A percentile compares a stretch with the other conserved stretches of the same genome.
Conservation (phyloP, 2,888 invertebrate genomes). For the Drosophila crucigera region DNA sequence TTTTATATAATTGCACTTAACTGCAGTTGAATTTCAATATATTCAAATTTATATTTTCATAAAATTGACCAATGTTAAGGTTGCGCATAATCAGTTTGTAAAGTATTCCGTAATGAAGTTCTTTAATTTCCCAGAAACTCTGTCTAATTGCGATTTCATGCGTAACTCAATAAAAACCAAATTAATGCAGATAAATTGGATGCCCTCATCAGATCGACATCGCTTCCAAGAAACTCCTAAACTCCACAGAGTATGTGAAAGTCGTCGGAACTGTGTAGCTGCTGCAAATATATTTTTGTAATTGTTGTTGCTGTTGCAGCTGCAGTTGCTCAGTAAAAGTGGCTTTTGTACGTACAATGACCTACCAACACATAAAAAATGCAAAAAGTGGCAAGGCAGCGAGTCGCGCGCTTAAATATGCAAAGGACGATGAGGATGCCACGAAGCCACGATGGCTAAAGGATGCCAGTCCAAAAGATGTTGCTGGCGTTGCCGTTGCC, state of each 20-base stretch:
- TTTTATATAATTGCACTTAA: background rate
- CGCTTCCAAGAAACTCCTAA: background rate
- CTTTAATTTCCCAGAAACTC: background rate
- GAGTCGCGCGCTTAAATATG: constrained; percentile 78
- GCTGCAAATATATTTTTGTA: constrained; percentile 11
- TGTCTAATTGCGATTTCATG: background rate
- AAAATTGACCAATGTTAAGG: background rate
- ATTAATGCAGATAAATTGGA: background rate
- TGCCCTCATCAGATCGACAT: background rate
- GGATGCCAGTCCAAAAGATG: constrained; percentile 74
- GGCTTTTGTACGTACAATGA: constrained; percentile 85
- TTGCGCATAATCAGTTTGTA: background rate
- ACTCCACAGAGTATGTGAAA: constrained; percentile 20
- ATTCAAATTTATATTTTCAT: background rate
- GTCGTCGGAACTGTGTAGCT: constrained; percentile 11
- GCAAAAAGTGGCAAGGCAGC: constrained; percentile 72
- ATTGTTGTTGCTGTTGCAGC: constrained; percentile 36
- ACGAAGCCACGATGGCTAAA: constrained; percentile 39
- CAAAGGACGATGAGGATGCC: constrained; percentile 65
- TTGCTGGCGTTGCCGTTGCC: constrained; percentile 43
- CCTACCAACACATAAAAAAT: constrained; percentile 85
- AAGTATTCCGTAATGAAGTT: background rate
- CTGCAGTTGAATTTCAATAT: background rate
- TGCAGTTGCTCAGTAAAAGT: constrained; percentile 77
- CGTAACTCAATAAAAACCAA: background rate